Percentiles rank a stretch among this genome's conserved stretches.
Conservation (phyloP, 2,113 vertebrate species). For the Petaurus breviceps region DNA sequence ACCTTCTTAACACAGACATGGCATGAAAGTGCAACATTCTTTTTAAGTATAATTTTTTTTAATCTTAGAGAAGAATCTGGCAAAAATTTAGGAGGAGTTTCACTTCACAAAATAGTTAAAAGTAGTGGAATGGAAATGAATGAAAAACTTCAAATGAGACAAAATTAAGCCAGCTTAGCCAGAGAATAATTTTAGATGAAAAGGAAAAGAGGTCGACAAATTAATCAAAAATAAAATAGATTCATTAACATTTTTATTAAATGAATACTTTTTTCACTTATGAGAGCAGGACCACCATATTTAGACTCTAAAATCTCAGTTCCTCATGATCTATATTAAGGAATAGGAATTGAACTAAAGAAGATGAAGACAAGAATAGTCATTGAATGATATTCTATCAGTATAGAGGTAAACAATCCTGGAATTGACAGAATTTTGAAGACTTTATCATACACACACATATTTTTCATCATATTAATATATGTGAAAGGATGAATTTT, state of each 20-base stretch:
- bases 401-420: background rate
- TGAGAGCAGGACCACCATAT: background rate
- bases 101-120: too few relatives aligned
- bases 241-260: background rate
- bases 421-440: background rate
- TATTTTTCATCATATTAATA: background rate
- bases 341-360: background rate
- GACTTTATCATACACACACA: too few relatives aligned
- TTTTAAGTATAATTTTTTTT: too few relatives aligned
- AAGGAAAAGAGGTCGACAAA: background rate
- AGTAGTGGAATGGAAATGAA: too few relatives aligned
- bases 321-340: background rate
- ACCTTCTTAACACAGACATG: too few relatives aligned
- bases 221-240: background rate
- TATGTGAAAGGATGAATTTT: background rate
- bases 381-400: background rate
- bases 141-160: too few relatives aligned
- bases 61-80: too few relatives aligned
- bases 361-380: background rate
- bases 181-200: background rate
- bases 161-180: background rate
- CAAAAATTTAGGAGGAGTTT: too few relatives aligned
- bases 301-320: background rate
- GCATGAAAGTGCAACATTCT: too few relatives aligned
- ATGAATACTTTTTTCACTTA: background rate